Conservation (phyloP, 2,113 vertebrate genomes). For the Chinchilla lanigera region DNA sequence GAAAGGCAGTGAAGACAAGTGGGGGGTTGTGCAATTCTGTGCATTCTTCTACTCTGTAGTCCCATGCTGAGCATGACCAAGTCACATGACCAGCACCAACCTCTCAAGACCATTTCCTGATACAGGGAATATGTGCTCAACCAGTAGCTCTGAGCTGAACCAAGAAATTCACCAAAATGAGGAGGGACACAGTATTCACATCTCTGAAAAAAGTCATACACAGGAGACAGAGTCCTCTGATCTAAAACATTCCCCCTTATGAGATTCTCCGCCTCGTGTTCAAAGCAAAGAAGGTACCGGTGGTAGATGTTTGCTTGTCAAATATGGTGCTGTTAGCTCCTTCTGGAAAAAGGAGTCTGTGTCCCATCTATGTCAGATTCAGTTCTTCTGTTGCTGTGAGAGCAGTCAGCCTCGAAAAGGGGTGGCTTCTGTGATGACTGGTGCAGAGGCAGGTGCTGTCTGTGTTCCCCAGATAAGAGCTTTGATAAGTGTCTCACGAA, state of each 20-base stretch:
- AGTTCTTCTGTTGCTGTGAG: neutral
- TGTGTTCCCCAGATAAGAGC: neutral
- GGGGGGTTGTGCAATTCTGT: neutral
- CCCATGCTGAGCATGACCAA: neutral
- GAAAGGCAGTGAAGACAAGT: neutral
- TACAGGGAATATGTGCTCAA: slow-evolving; percentile 1
- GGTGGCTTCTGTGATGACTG: neutral
- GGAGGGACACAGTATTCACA: neutral
- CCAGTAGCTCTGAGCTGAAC: slow-evolving; percentile 41
- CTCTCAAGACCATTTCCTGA: neutral
- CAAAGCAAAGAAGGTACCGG: neutral
- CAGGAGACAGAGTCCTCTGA: neutral
- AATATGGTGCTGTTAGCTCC: neutral
- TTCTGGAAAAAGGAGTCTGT: slow-evolving; percentile 8
- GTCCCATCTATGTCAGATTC: neutral
- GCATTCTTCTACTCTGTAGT: neutral
- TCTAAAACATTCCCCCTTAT: neutral
- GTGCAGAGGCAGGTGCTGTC: neutral
- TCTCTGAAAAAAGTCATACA: neutral
- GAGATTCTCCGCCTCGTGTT: neutral
- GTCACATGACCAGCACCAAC: neutral
- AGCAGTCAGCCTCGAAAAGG: neutral
- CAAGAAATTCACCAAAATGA: slow-evolving; percentile 44
- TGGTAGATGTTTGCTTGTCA: neutral
- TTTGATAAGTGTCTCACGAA: slow-evolving; percentile 7